Conservation (phyloP, 2,797 vertebrate species). For the Sebastes wilsoni region DNA sequence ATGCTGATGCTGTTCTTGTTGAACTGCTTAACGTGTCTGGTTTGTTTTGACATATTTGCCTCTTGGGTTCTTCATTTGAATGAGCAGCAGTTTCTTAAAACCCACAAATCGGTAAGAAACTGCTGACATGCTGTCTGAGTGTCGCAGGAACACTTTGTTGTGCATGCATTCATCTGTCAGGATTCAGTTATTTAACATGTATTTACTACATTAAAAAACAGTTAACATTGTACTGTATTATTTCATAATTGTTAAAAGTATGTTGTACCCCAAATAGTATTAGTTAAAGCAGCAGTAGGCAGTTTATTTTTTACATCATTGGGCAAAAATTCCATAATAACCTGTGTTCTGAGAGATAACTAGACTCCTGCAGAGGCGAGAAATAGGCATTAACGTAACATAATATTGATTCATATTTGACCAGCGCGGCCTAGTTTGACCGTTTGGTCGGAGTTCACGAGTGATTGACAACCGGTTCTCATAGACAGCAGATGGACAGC, state of each 20-base stretch:
- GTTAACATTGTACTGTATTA: neutral
- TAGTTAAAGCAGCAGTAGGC: neutral
- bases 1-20: slow-evolving; percentile 36
- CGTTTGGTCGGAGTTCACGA: no score
- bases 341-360: no score
- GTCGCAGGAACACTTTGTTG: neutral
- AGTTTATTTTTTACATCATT: no score
- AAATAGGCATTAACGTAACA: no score
- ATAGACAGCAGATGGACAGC: no score
- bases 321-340: no score
- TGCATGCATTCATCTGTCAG: slow-evolving; percentile 12
- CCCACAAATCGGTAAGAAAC: slow-evolving; percentile 79
- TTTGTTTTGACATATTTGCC: slow-evolving; percentile 76
- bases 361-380: no score
- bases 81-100: slow-evolving; percentile 87
- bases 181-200: neutral
- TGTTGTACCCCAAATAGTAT: neutral
- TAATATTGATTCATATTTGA: no score
- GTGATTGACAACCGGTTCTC: no score
- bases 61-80: slow-evolving; percentile 76
- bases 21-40: slow-evolving; percentile 70
- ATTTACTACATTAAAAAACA: neutral
- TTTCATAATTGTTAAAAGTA: no score
- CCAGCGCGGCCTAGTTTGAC: no score
- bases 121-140: slow-evolving; percentile 21